Conservation (phyloP, 2,888 invertebrate species). For the Folsomia candida region DNA sequence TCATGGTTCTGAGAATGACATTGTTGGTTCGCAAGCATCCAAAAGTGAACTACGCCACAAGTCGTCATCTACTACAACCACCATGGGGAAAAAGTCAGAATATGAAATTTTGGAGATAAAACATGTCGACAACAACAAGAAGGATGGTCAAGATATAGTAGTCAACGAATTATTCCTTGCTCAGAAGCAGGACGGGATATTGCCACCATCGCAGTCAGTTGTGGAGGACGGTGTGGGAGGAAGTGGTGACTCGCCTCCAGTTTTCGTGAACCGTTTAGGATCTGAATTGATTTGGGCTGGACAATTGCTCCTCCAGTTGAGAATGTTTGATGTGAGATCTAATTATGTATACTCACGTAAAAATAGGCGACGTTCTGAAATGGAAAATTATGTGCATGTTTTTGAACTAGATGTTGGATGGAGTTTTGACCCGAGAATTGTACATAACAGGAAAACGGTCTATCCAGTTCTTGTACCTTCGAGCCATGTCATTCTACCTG, state of each 20-base stretch:
- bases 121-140: neutral
- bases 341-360: too few species aligned
- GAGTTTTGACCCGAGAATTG: conserved; percentile 40
- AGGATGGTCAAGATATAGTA: conserved; percentile 1
- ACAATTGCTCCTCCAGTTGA: conserved; percentile 39
- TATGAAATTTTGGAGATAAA: neutral
- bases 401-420: conserved; percentile 42
- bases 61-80: neutral
- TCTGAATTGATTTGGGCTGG: conserved; percentile 48
- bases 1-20: neutral
- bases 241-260: neutral
- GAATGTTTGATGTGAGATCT: conserved; percentile 44
- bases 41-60: neutral
- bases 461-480: conserved; percentile 39
- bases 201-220: too few species aligned
- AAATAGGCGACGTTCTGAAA: too few species aligned
- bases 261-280: conserved; percentile 24
- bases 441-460: conserved; percentile 26
- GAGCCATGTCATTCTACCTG: conserved; percentile 35
- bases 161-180: neutral
- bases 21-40: neutral
- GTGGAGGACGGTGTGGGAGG: too few species aligned
- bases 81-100: neutral
- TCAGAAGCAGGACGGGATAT: too few species aligned
- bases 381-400: neutral